Evolutionary conservation across 2,113 vertebrate genomes (phyloP).

Genomic region (Zingel zingel): DNA sequence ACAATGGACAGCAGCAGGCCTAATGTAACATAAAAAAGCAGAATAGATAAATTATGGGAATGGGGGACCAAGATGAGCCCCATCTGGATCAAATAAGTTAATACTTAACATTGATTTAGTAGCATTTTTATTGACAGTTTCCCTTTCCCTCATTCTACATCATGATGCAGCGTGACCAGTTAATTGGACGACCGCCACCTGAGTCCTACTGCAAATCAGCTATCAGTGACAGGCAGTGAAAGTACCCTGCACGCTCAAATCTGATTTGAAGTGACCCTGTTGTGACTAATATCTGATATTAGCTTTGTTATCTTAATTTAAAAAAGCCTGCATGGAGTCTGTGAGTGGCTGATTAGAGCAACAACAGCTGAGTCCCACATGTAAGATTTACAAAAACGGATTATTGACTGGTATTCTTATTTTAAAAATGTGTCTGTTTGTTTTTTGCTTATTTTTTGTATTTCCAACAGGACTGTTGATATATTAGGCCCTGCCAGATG

Average conservation of each 20-base stretch:
- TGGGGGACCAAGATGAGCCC: not conserved
- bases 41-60: slow-evolving; percentile 12
- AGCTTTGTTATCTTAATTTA: slow-evolving; percentile 10
- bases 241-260: slow-evolving; percentile 5
- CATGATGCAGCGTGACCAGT: slow-evolving; percentile 21
- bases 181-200: slow-evolving; percentile 73
- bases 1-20: slow-evolving; percentile 13
- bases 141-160: slow-evolving; percentile 36
- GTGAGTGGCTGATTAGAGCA: slow-evolving; percentile 2
- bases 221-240: slow-evolving; percentile 42
- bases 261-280: slow-evolving; percentile 26
- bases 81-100: slow-evolving; percentile 56
- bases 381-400: not conserved
- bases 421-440: not conserved
- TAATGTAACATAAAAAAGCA: slow-evolving; percentile 55
- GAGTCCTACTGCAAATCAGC: slow-evolving; percentile 68
- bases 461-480: not conserved
- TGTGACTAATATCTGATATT: slow-evolving; percentile 9
- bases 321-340: slow-evolving; percentile 13
- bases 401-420: not conserved
- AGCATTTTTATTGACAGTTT: slow-evolving; percentile 74
- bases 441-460: not conserved
- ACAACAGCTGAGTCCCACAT: slow-evolving; percentile 13
- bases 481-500: not conserved
- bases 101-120: slow-evolving; percentile 66